phyloP scores from a whole-genome alignment of 2,888 invertebrate genomes.

The Agonopterix subpropinquella region DNA sequence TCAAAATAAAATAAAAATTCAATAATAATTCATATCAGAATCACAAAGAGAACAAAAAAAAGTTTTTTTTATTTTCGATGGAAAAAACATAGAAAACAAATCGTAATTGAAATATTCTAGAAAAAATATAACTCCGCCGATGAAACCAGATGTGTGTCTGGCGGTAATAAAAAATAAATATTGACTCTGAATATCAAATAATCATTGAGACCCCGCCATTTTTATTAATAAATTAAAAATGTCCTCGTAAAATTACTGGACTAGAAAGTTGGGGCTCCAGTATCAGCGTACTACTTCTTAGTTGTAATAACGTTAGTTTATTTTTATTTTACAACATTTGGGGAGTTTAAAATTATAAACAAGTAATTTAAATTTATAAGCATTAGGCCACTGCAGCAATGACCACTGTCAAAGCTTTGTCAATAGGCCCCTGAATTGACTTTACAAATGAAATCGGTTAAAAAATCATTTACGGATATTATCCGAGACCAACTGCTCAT shows the following conservation, averaged over 20 bases:
- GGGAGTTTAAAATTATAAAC: too few species aligned
- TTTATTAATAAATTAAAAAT: conserved; percentile 63
- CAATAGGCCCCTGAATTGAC: too few species aligned
- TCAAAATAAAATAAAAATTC: too few species aligned
- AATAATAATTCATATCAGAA: too few species aligned
- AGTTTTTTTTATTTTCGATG: neutral
- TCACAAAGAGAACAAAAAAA: neutral
- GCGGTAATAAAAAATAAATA: conserved; percentile 60
- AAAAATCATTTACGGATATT: too few species aligned
- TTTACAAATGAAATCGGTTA: too few species aligned
- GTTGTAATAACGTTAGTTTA: neutral
- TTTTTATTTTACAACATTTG: too few species aligned
- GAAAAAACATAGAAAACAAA: too few species aligned
- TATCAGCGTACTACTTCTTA: conserved; percentile 12
- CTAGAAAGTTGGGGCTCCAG: conserved; percentile 13
- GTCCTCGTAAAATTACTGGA: conserved; percentile 42
- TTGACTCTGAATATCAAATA: conserved; percentile 53
- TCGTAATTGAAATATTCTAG: conserved; percentile 14
- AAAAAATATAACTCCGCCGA: conserved; percentile 9
- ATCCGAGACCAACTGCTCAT: too few species aligned
- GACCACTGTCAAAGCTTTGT: too few species aligned
- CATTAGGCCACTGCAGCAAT: too few species aligned
- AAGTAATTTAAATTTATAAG: too few species aligned
- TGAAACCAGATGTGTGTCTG: neutral
- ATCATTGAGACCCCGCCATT: conserved; percentile 41